Evolutionary conservation across 2,113 vertebrate species (phyloP).

Genomic region (Stercorarius parasiticus): DNA sequence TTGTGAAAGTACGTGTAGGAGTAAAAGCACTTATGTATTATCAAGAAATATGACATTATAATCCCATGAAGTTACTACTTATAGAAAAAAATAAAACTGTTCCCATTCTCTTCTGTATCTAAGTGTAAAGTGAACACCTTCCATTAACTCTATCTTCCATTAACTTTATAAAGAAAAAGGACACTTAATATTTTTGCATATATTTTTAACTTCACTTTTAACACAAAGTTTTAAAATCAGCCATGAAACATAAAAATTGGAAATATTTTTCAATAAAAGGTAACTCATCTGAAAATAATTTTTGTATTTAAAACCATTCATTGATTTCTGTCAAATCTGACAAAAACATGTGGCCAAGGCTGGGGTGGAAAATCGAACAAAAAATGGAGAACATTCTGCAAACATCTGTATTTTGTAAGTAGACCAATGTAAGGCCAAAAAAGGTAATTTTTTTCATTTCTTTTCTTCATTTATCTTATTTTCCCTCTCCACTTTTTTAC

Average conservation of each 20-base stretch:
- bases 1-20: constrained; percentile 66
- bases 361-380: neutral
- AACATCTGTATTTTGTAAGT: neutral
- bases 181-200: neutral
- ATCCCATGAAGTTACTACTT: constrained; percentile 59
- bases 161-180: constrained; percentile 6
- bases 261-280: neutral
- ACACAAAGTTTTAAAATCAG: neutral
- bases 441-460: neutral
- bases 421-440: neutral
- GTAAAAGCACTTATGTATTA: constrained; percentile 71
- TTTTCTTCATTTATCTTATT: neutral
- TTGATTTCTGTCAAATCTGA: neutral
- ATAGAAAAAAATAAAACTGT: constrained; percentile 44
- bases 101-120: neutral
- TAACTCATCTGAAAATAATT: neutral
- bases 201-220: constrained; percentile 16
- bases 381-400: neutral
- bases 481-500: neutral
- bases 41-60: constrained; percentile 64
- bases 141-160: constrained; percentile 27
- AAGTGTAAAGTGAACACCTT: neutral
- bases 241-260: neutral
- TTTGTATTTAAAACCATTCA: neutral
- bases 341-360: neutral